Base-by-base conservation (phyloP, 23 tunicate genomes). In the Clavelina lepadiformis region DNA sequence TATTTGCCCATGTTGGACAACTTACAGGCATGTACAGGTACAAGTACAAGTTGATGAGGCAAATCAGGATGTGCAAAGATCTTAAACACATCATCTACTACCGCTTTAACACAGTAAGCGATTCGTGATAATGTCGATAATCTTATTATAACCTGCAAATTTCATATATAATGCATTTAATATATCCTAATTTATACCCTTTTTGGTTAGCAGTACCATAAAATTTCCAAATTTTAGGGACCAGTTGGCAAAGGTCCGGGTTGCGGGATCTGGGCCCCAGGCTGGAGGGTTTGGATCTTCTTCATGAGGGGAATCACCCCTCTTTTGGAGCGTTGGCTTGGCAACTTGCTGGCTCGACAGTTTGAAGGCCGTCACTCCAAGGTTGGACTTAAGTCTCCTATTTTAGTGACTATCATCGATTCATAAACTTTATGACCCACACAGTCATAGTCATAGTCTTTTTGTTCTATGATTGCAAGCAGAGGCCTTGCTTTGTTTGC, bases 231-330 rank as follows among this genome's bases (percentile, higher is more conserved):
- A 8, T 3, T 59, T 8, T 55, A 86, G 95, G 98, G 98, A 13
- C 94, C 98, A 28, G 98, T 93, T 29, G 98, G 98, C 35, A 93
- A 93, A 69, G 98, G 98, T 46, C 98, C 98, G 0, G 98, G 98
- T 5, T 93, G 98, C 60, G 98, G 98, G n/a, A 31, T 93, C 63
- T 93, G 98, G 98, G 98, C 93, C 32, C 98, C 98, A 4, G 98
- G 93, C 6, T 93, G 98, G 98, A 74, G 98, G 57, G 74, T 85
- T 45, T 93, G 98, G 98, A 85, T 93, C 52, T 93, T 93, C 69
- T 93, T 93, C 61, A 69, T 93, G 94, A 51, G 98, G 31, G 98
- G 98, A 38, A 85, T 93, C 67, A 93, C 98, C 60, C 98, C 98
- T 8, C 61, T 93, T 19, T 53, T 93, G 52, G 98, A 93, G 35